Conservation (phyloP, 2,888 invertebrate species). For the Sinopyrophorus schimmeli region DNA sequence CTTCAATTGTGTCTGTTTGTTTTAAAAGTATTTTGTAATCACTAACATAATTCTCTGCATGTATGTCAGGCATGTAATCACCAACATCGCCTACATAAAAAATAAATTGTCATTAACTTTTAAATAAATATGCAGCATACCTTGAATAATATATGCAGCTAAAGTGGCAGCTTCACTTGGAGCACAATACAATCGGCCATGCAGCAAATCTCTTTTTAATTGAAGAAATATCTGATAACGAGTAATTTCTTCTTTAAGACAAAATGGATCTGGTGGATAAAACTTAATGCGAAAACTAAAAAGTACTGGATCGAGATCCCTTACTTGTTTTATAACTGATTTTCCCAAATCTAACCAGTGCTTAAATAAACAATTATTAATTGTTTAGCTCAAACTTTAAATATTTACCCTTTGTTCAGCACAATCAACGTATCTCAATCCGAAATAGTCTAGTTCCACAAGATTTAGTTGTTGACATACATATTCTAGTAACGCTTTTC, state of each 20-base stretch:
- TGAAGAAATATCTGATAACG: constrained; percentile 94
- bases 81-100: constrained; percentile 94
- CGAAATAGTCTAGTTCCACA: constrained; percentile 92
- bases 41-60: constrained; percentile 86
- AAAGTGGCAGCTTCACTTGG: constrained; percentile 86
- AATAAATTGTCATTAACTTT: neutral
- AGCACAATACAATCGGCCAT: constrained; percentile 92
- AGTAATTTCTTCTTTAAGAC: constrained; percentile 91
- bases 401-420: constrained; percentile 79
- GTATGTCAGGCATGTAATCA: constrained; percentile 87
- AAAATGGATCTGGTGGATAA: constrained; percentile 93
- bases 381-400: constrained; percentile 17
- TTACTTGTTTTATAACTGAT: constrained; percentile 88
- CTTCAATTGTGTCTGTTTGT: constrained; percentile 90
- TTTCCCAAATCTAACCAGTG: constrained; percentile 94
- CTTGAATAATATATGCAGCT: constrained; percentile 91
- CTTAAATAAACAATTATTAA: constrained; percentile 63
- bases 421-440: constrained; percentile 87
- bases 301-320: constrained; percentile 89
- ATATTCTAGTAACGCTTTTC: constrained; percentile 85
- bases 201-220: constrained; percentile 89
- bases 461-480: constrained; percentile 89
- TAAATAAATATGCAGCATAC: constrained; percentile 61
- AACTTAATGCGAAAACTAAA: constrained; percentile 98
- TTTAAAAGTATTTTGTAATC: constrained; percentile 89